Evolutionary conservation across 2,113 vertebrate species (phyloP).

Genomic region (Pipra filicauda): DNA sequence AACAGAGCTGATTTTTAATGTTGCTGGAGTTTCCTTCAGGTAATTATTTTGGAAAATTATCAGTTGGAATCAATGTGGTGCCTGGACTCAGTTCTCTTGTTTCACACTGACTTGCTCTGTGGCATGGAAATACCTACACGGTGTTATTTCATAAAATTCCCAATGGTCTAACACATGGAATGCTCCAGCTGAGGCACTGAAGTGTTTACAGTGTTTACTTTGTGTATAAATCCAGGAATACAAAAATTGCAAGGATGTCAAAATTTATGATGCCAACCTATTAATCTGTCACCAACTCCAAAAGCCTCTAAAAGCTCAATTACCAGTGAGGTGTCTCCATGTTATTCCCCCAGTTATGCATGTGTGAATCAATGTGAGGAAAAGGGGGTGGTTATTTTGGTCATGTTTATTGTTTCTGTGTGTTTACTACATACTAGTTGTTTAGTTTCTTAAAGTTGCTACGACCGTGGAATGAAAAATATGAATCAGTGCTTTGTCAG

Average conservation of each 20-base stretch:
- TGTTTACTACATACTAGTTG: not conserved
- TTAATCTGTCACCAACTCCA: not conserved
- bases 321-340: not conserved
- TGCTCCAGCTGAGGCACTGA: not conserved
- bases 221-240: not conserved
- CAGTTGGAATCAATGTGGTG: not conserved
- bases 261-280: not conserved
- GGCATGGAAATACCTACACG: accelerated
- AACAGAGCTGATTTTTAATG: not conserved
- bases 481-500: not conserved
- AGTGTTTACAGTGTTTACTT: not conserved
- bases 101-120: not conserved
- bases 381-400: not conserved
- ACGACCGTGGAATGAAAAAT: not conserved
- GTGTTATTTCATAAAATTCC: not conserved
- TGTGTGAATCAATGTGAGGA: not conserved
- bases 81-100: not conserved
- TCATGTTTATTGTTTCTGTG: not conserved
- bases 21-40: not conserved
- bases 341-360: not conserved
- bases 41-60: not conserved
- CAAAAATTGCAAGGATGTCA: not conserved
- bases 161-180: not conserved
- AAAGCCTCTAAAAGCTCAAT: not conserved
- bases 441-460: not conserved